phyloP scores from a whole-genome alignment of 2,797 vertebrate genomes.

The Esox masquinongy region DNA sequence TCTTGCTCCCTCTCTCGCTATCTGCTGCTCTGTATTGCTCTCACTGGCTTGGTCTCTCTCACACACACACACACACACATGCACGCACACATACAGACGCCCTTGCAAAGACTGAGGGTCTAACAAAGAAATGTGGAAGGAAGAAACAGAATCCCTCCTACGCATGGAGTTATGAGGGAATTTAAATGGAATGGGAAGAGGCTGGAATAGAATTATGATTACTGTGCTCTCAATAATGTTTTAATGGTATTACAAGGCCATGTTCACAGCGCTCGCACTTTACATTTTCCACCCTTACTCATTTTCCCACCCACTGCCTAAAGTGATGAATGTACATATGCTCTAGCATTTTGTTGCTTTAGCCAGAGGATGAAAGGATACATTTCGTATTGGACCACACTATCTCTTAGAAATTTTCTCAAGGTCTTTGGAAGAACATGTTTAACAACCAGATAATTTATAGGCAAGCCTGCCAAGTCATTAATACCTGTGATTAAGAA shows the following conservation, averaged over 20 bases:
- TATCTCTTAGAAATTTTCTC: neutral
- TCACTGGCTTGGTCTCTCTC: neutral
- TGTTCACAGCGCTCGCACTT: neutral
- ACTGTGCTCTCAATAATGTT: slow-evolving; percentile 2
- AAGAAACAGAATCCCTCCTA: slow-evolving; percentile 14
- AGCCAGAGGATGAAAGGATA: neutral
- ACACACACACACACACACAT: neutral
- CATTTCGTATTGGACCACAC: neutral
- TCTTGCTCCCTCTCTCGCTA: too few relatives aligned
- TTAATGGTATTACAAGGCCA: slow-evolving; percentile 12
- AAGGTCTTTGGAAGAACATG: neutral
- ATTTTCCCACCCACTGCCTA: neutral
- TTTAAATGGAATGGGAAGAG: slow-evolving; percentile 6
- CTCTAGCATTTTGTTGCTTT: neutral
- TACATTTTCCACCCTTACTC: neutral
- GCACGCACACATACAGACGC: neutral
- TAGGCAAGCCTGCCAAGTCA: neutral
- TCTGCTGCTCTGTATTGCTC: too few relatives aligned
- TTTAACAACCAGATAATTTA: neutral
- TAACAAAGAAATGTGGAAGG: slow-evolving; percentile 34
- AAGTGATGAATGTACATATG: neutral
- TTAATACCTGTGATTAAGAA: neutral
- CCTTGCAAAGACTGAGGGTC: slow-evolving; percentile 3
- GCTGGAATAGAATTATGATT: slow-evolving; percentile 18
- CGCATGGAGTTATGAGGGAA: slow-evolving; percentile 5